phyloP scores from a whole-genome alignment of 2,888 invertebrate species.

The Dolichomitus sp. region DNA sequence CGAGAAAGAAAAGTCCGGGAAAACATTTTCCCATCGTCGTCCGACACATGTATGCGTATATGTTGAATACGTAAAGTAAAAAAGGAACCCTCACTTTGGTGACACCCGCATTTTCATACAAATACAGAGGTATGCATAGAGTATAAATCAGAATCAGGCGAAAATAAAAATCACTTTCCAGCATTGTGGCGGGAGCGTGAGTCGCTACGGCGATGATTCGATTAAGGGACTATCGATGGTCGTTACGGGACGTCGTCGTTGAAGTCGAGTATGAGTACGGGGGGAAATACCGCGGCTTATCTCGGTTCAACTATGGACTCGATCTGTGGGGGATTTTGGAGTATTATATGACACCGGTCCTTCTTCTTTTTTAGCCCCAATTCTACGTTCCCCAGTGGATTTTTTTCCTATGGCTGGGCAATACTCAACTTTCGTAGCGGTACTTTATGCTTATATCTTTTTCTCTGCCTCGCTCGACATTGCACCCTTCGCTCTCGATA shows the following conservation, averaged over 20 bases:
- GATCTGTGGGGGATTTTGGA: conserved; percentile 72
- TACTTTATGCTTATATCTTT: conserved; percentile 62
- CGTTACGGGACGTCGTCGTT: conserved; percentile 78
- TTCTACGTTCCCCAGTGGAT: conserved; percentile 62
- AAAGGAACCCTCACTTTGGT: conserved; percentile 48
- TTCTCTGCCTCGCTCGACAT: conserved; percentile 32
- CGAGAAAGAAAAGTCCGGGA: conserved; percentile 42
- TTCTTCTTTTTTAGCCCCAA: conserved; percentile 70
- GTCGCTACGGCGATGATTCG: conserved; percentile 80
- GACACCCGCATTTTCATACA: conserved; percentile 60
- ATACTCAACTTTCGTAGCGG: conserved; percentile 41
- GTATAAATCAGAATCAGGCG: conserved; percentile 85
- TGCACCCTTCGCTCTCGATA: conserved; percentile 12
- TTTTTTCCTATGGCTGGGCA: conserved; percentile 36
- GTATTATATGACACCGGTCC: conserved; percentile 54
- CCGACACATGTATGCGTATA: conserved; percentile 4
- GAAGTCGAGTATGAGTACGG: conserved; percentile 61
- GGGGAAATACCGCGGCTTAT: conserved; percentile 76
- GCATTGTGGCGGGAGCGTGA: conserved; percentile 78
- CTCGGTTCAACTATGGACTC: conserved; percentile 79
- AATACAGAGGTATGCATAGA: conserved; percentile 43
- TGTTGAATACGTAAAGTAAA: conserved; percentile 13
- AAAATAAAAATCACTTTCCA: conserved; percentile 86
- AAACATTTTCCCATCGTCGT: conserved; percentile 58
- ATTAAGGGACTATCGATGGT: conserved; percentile 85